Conservation (phyloP, 2,888 invertebrate genomes). For the Carpatolechia fugitivella region DNA sequence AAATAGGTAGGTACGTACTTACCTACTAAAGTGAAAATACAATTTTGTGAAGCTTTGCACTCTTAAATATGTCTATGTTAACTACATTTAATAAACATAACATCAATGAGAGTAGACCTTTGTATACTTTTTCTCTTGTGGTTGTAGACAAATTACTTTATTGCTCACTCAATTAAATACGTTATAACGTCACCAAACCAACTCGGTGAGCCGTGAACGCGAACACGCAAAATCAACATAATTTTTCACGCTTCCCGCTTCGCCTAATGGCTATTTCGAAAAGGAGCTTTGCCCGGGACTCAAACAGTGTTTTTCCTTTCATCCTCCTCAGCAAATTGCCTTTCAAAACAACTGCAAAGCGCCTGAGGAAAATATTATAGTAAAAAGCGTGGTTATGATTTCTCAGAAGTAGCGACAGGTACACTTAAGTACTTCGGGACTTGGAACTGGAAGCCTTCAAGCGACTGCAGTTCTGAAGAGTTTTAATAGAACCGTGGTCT, state of each 20-base stretch:
- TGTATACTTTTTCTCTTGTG: neutral
- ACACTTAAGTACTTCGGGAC: neutral
- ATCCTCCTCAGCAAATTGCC: slow-evolving; percentile 42
- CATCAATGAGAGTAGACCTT: too few species aligned
- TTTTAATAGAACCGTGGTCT: slow-evolving; percentile 2
- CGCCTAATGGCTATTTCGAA: slow-evolving; percentile 41
- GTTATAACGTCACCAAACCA: neutral
- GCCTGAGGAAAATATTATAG: slow-evolving; percentile 30
- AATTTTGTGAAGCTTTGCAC: too few species aligned
- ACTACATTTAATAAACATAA: too few species aligned
- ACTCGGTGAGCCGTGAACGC: neutral
- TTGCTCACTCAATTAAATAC: neutral
- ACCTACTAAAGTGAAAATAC: too few species aligned
- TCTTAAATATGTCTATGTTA: too few species aligned
- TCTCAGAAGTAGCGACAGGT: slow-evolving; percentile 9
- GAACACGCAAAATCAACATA: slow-evolving; percentile 11
- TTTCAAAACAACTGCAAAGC: slow-evolving; percentile 44
- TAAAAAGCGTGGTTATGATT: slow-evolving; percentile 7
- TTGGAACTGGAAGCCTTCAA: neutral
- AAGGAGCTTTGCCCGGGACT: slow-evolving; percentile 41
- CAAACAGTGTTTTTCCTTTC: slow-evolving; percentile 44
- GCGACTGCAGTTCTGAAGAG: slow-evolving; percentile 3
- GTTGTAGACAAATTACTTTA: neutral
- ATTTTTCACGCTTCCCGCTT: slow-evolving; percentile 38
- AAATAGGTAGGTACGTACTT: too few species aligned